A percentile compares a stretch with the other conserved stretches of the same genome.
These are phyloP conservation scores for Monochamus alternatus DNA, from an alignment of 2,888 invertebrate species.

Conservation along the genomic window DNA sequence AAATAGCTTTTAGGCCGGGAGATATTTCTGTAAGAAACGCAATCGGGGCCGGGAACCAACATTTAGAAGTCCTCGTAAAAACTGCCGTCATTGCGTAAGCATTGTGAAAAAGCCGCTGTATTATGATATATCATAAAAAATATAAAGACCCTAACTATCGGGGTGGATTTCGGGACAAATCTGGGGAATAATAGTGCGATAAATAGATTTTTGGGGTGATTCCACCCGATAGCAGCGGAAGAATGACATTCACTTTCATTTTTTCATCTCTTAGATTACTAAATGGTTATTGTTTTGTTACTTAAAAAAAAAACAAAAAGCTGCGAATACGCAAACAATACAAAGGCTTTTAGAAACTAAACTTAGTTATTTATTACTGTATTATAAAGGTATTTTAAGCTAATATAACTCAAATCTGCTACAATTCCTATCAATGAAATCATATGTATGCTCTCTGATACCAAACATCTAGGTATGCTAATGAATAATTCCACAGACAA, in stretches of 20 bases:
- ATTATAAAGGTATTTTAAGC: too few relatives aligned
- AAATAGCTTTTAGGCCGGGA: constrained; percentile 68
- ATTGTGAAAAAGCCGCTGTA: constrained; percentile 66
- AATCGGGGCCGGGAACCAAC: constrained; percentile 62
- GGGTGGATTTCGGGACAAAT: constrained; percentile 66
- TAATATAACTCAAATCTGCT: too few relatives aligned
- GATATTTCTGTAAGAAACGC: constrained; percentile 64
- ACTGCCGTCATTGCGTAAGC: constrained; percentile 68
- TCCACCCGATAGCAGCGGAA: constrained; percentile 48
- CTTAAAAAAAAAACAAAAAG: background rate
- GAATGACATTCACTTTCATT: constrained; percentile 34
- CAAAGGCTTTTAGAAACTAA: too few relatives aligned
- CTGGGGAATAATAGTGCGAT: constrained; percentile 62
- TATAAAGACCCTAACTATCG: constrained; percentile 65
- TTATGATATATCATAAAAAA: constrained; percentile 70
- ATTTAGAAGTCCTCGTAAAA: constrained; percentile 68
- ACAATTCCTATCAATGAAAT: too few relatives aligned
- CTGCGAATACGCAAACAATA: too few relatives aligned
- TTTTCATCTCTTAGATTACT: constrained; percentile 2
- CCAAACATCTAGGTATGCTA: too few relatives aligned
- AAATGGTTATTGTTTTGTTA: background rate
- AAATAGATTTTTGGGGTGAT: constrained; percentile 61
- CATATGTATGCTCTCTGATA: too few relatives aligned
- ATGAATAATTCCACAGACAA: too few relatives aligned
- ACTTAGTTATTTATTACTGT: too few relatives aligned